These are phyloP conservation scores for Elephantulus edwardii DNA, from an alignment of 2,113 vertebrate genomes.

Conservation along the genomic window DNA sequence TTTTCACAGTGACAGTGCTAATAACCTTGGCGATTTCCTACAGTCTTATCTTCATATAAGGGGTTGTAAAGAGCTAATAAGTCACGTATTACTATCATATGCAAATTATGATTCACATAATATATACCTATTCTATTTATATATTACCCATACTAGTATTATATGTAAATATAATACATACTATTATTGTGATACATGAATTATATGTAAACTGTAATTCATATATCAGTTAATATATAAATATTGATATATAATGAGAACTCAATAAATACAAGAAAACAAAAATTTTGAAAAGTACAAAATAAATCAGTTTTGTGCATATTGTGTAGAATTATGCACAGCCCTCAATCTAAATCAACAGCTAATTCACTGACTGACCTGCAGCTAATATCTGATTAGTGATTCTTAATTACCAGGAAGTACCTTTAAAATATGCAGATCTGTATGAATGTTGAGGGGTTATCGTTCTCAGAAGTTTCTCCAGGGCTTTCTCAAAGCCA, in stretches of 20 bases:
- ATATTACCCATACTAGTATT: no score
- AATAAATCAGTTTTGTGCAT: constrained; percentile 23
- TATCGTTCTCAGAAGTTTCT: constrained; percentile 45
- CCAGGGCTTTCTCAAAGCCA: constrained; percentile 9
- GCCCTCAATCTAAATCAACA: constrained; percentile 51
- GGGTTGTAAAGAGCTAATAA: constrained; percentile 26
- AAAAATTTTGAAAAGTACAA: constrained; percentile 4
- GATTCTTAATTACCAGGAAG: constrained; percentile 66
- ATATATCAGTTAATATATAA: neutral
- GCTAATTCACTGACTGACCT: constrained; percentile 58
- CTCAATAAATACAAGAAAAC: constrained; percentile 23
- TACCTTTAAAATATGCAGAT: constrained; percentile 63
- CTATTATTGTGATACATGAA: no score
- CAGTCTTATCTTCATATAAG: neutral
- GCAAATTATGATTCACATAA: neutral
- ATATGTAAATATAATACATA: no score
- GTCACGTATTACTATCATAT: neutral
- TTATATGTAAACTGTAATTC: neutral
- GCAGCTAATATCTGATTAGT: constrained; percentile 61
- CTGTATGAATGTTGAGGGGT: constrained; percentile 58
- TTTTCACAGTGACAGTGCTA: constrained; percentile 1
- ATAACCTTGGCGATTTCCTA: neutral
- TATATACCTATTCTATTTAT: no score
- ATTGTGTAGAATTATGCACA: constrained; percentile 16
- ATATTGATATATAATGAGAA: neutral